These are phyloP conservation scores for Hipposideros armiger DNA, from an alignment of 2,113 vertebrate species.

Conservation along the genomic window DNA sequence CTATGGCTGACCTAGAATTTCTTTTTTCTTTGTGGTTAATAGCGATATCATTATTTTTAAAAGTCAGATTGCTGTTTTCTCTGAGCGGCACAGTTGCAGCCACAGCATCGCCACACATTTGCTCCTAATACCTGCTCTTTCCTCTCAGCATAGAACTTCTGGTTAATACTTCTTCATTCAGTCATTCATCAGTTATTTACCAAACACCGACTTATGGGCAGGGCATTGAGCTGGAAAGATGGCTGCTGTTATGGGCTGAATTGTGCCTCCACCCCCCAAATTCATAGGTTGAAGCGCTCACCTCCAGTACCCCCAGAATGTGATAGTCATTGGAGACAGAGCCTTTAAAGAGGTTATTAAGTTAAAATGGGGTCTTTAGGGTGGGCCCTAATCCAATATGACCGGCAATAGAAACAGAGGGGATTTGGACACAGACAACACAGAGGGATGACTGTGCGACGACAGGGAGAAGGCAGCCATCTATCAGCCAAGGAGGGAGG, in stretches of 20 bases:
- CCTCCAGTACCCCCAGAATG: neutral
- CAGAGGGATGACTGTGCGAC: neutral
- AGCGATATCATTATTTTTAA: neutral
- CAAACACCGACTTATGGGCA: neutral
- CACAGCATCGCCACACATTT: neutral
- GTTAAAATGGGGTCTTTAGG: neutral
- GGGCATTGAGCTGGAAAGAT: neutral
- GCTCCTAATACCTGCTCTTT: neutral
- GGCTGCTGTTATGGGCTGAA: neutral
- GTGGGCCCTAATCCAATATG: neutral
- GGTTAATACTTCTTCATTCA: neutral
- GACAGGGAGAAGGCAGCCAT: neutral
- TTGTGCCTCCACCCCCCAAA: neutral
- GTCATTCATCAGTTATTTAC: neutral
- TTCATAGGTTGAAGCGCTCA: neutral
- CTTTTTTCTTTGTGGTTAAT: slow-evolving; percentile 18
- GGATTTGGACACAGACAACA: neutral
- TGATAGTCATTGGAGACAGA: neutral
- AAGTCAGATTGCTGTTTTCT: neutral
- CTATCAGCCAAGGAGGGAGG: neutral
- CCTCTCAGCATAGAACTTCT: neutral
- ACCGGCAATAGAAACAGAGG: neutral
- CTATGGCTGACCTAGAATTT: neutral
- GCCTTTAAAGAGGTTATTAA: neutral
- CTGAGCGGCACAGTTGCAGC: neutral